Percentiles rank a stretch among this genome's conserved stretches.
phyloP scores from a whole-genome alignment of 2,113 vertebrate species.

The Amblyopsis rosae region DNA sequence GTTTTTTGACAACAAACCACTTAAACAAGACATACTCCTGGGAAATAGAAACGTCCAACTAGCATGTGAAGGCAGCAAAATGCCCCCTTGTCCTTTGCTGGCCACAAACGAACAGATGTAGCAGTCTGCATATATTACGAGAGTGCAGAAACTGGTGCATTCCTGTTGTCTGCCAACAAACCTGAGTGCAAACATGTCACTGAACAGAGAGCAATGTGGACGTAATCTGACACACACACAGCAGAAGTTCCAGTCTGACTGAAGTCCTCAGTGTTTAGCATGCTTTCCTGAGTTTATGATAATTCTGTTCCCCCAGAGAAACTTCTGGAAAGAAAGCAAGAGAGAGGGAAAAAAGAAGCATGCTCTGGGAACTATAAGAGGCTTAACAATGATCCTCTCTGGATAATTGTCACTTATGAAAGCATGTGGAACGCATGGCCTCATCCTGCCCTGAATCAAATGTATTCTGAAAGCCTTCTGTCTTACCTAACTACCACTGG shows the following conservation, averaged over 20 bases:
- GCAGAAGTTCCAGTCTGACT: constrained; percentile 33
- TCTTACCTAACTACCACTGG: constrained; percentile 2
- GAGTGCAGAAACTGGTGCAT: constrained; percentile 9
- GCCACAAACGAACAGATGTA: constrained; percentile 27
- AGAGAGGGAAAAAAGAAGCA: constrained; percentile 4
- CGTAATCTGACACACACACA: constrained; percentile 18
- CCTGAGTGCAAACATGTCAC: too few species aligned
- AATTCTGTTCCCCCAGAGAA: constrained; percentile 55
- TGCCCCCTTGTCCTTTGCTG: neutral
- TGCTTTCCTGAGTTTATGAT: constrained; percentile 53
- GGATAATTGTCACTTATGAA: constrained; percentile 51
- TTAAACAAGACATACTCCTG: too few species aligned
- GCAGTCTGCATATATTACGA: constrained; percentile 41
- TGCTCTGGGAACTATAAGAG: constrained; percentile 33
- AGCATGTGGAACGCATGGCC: constrained; percentile 21
- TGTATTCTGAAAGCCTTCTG: constrained; percentile 16
- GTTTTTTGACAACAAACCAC: too few species aligned
- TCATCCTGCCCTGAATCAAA: constrained; percentile 5
- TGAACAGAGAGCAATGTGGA: too few species aligned
- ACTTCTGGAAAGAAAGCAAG: constrained; percentile 37
- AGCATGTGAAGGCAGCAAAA: too few species aligned
- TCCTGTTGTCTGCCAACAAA: neutral
- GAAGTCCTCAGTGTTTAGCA: constrained; percentile 52
- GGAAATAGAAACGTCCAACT: too few species aligned
- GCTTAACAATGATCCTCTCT: constrained; percentile 40